Percentiles rank a stretch among this genome's conserved stretches.
Evolutionary conservation across 2,888 invertebrate genomes (phyloP).

Genomic region (Thera britannica): DNA sequence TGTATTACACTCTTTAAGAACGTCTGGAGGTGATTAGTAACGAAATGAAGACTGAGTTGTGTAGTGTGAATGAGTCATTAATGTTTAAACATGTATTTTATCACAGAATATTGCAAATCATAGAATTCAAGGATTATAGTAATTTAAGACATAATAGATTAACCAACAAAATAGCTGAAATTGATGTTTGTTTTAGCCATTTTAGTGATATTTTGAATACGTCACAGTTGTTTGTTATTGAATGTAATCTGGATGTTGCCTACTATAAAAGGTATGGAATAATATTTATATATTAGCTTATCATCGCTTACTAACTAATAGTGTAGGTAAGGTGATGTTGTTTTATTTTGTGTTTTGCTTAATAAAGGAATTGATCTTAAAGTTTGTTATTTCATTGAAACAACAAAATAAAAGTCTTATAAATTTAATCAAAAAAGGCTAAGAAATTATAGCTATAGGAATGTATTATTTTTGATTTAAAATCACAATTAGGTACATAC

Average conservation of each 20-base stretch:
- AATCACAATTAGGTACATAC: not conserved
- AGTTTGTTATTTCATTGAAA: constrained; percentile 21
- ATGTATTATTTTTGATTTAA: not conserved
- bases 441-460: not conserved
- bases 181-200: not conserved
- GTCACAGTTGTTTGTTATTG: not conserved
- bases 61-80: constrained; percentile 53
- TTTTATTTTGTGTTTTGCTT: constrained; percentile 64
- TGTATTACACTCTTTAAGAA: not conserved
- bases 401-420: not conserved
- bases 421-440: constrained; percentile 7
- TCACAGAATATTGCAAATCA: constrained; percentile 2
- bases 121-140: not conserved
- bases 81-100: constrained; percentile 20
- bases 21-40: constrained; percentile 42
- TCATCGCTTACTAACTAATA: constrained; percentile 40
- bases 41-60: constrained; percentile 65
- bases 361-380: constrained; percentile 56
- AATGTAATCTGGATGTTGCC: constrained; percentile 2
- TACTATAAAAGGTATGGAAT: not conserved
- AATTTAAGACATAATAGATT: constrained; percentile 5
- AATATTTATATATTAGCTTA: constrained; percentile 16
- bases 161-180: not conserved
- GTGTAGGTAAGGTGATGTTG: constrained; percentile 50
- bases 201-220: constrained; percentile 2